Base-by-base conservation (phyloP, 2,888 invertebrate species). In the Harpalus rubripes region DNA sequence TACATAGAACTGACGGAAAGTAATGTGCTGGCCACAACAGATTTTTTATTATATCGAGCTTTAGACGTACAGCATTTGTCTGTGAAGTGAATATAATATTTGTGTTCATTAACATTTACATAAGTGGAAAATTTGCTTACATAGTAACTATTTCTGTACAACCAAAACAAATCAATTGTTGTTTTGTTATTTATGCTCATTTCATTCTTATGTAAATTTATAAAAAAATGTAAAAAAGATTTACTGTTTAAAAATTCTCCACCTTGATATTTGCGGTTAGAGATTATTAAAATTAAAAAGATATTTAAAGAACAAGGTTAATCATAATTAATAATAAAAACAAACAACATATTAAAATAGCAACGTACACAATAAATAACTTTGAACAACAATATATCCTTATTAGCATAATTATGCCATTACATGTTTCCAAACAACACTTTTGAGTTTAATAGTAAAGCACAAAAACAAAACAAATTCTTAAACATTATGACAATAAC, bases 381-480 rank as follows among this genome's bases (percentile, higher is more conserved):
- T 32, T 32, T 5, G 5, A 52, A 52, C 44, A 52, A 52, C 12
- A 52, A 52, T 52, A 52, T 8, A 5, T 52, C 12, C 44, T 3
- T 10, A 44, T 44, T 52, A 52, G 44, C 44, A 52, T 52, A 52
- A 8, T 52, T 52, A 52, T 10, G 12, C 44, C 5, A 52, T 52
- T 8, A 12, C 0, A 8, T 12, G 6, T 52, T 52, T 52, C 5
- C 32, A 32, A 32, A 32, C 32, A 32, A 5, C 3, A 32, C 32
- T 32, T 32, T 32, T 32, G 22, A 32, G 0, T 32, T 32, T 32
- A 22, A 22, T 1, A 3, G 1, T 10, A 52, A 52, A 52, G 12
- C 44, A 44, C 44, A 22, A 18, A 61, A 63, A 22, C 8, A 63
- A 63, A 63, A 63, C 22, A 63, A 63, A 63, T 26, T 63, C 63